Evolutionary conservation across 2,113 vertebrate genomes (phyloP).

Genomic region (Salvator merianae): DNA sequence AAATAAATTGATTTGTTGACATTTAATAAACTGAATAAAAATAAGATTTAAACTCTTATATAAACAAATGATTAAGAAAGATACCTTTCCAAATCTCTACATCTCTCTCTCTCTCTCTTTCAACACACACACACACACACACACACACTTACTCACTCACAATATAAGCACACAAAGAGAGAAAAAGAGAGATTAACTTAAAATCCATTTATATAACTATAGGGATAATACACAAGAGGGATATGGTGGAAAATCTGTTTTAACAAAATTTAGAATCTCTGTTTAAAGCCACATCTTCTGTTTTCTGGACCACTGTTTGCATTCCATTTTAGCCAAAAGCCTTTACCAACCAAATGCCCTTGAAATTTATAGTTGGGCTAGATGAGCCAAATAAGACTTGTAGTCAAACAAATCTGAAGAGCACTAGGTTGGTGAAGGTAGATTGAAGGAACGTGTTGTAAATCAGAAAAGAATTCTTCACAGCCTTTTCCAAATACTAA

Average conservation of each 20-base stretch:
- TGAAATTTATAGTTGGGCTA: too few species aligned
- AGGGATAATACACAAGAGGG: background rate
- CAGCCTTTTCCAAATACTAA: constrained; percentile 64
- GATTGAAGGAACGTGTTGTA: constrained; percentile 47
- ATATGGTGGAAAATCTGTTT: background rate
- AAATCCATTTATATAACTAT: background rate
- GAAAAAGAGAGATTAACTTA: too few species aligned
- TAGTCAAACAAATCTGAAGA: too few species aligned
- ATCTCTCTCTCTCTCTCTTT: too few species aligned
- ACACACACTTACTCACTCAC: too few species aligned
- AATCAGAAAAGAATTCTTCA: constrained; percentile 36
- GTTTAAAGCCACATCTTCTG: background rate
- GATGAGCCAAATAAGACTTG: too few species aligned
- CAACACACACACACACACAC: background rate
- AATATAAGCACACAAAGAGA: too few species aligned
- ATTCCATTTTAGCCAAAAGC: background rate
- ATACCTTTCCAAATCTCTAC: background rate
- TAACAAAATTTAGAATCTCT: background rate
- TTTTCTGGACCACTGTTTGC: background rate
- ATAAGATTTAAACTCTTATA: background rate
- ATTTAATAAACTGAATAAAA: background rate
- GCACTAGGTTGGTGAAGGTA: too few species aligned
- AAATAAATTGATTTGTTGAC: too few species aligned
- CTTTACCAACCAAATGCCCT: too few species aligned
- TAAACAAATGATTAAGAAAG: background rate